A percentile compares a stretch with the other conserved stretches of the same genome.
phyloP scores from a whole-genome alignment of 2,888 invertebrate genomes.

The Matsumyia berberina region DNA sequence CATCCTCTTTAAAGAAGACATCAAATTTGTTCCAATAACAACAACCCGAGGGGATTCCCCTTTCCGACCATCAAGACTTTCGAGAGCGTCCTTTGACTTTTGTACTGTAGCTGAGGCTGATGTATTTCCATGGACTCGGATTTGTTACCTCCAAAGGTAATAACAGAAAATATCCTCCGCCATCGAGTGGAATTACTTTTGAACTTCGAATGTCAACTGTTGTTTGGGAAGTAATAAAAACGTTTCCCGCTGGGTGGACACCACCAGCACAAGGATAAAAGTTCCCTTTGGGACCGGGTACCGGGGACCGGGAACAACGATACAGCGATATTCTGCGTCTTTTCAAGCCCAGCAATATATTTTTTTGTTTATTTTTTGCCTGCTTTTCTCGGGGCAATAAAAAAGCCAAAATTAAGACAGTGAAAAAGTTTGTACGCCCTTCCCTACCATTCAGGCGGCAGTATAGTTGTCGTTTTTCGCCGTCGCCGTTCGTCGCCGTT shows the following conservation, averaged over 20 bases:
- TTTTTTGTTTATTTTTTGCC: slow-evolving; percentile 6
- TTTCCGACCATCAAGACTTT: slow-evolving; percentile 28
- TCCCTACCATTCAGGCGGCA: slow-evolving; percentile 3
- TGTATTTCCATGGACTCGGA: slow-evolving; percentile 46
- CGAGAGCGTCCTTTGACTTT: slow-evolving; percentile 52
- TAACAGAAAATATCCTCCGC: slow-evolving; percentile 62
- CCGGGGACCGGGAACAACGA: slow-evolving; percentile 16
- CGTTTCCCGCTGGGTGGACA: slow-evolving; percentile 72
- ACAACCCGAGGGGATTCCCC: slow-evolving; percentile 38
- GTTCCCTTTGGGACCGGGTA: slow-evolving; percentile 33
- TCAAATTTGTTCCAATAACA: slow-evolving; percentile 45
- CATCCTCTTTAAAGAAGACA: slow-evolving; percentile 19
- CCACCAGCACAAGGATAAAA: slow-evolving; percentile 49
- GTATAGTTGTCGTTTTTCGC: slow-evolving; percentile 8
- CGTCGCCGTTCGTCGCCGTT: background rate
- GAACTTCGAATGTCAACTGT: slow-evolving; percentile 76
- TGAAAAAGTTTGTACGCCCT: slow-evolving; percentile 64
- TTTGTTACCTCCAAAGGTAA: slow-evolving; percentile 72
- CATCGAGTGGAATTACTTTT: slow-evolving; percentile 69
- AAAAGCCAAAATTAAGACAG: slow-evolving; percentile 71
- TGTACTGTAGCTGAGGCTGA: slow-evolving; percentile 42
- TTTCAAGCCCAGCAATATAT: slow-evolving; percentile 29
- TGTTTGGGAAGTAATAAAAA: slow-evolving; percentile 75
- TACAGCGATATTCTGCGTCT: slow-evolving; percentile 43
- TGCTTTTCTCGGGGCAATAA: slow-evolving; percentile 66